Evolutionary conservation across 2,113 vertebrate genomes (phyloP).

Genomic region (Malurus cyaneus): DNA sequence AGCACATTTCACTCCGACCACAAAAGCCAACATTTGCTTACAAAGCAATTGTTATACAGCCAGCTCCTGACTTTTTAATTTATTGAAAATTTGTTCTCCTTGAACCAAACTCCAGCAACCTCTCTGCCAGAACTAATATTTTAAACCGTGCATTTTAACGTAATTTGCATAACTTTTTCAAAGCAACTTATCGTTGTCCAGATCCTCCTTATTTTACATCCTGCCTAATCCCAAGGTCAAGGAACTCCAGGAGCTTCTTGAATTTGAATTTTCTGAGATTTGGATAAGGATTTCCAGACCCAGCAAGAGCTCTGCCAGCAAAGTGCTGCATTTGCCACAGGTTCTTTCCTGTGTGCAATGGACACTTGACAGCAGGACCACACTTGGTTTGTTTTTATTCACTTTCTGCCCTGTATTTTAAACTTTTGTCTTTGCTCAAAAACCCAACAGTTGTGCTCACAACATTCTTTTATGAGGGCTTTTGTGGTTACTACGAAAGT

Average conservation of each 20-base stretch:
- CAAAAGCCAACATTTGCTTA: slow-evolving; percentile 39
- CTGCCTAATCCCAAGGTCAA: background rate
- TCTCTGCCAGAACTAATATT: slow-evolving; percentile 57
- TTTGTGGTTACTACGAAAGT: background rate
- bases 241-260: background rate
- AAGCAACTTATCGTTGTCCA: background rate
- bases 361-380: background rate
- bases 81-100: slow-evolving; percentile 7
- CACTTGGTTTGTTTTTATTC: slow-evolving; percentile 19
- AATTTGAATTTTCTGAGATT: slow-evolving; percentile 16
- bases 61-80: slow-evolving; percentile 17
- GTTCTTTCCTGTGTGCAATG: background rate
- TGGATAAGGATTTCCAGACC: background rate
- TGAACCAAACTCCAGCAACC: background rate
- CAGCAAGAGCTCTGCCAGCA: background rate
- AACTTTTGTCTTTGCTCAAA: background rate
- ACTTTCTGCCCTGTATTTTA: background rate
- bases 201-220: background rate
- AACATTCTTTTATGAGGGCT: background rate
- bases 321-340: background rate
- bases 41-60: slow-evolving; percentile 13
- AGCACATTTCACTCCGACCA: background rate
- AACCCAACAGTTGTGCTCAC: background rate
- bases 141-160: background rate
- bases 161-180: slow-evolving; percentile 20